Evolutionary conservation across 2,797 vertebrate species (phyloP).

Genomic region (Tadarida brasiliensis): DNA sequence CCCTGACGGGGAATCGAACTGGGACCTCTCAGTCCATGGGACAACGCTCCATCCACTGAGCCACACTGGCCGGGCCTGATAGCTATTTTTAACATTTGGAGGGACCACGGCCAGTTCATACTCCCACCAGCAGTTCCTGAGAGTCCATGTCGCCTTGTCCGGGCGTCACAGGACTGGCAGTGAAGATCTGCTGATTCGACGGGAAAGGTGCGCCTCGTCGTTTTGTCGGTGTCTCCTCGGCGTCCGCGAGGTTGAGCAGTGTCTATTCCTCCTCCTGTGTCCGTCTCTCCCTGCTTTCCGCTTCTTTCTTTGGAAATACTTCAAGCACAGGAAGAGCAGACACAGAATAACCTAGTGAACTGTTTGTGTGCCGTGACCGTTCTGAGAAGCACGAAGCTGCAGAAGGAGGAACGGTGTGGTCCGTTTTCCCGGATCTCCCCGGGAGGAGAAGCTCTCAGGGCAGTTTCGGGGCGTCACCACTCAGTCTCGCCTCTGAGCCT

Average conservation of each 20-base stretch:
- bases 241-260: neutral
- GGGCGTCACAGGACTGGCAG: accelerated
- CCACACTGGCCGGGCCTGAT: neutral
- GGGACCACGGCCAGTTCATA: accelerated
- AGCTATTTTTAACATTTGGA: neutral
- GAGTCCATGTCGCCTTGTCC: accelerated
- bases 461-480: neutral
- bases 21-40: no score
- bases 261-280: accelerated
- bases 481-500: no score
- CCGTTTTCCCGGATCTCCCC: neutral
- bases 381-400: accelerated
- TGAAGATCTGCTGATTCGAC: neutral
- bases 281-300: neutral
- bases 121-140: neutral
- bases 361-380: neutral
- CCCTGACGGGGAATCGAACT: no score
- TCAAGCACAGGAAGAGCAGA: neutral
- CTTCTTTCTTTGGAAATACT: neutral
- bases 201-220: accelerated
- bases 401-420: neutral
- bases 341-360: accelerated
- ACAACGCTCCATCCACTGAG: no score
- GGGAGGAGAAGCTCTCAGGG: no score
- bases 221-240: no score